Evolutionary conservation across 1,140 invertebrate genomes (phyloP).

Genomic region (Helicoverpa zea): DNA sequence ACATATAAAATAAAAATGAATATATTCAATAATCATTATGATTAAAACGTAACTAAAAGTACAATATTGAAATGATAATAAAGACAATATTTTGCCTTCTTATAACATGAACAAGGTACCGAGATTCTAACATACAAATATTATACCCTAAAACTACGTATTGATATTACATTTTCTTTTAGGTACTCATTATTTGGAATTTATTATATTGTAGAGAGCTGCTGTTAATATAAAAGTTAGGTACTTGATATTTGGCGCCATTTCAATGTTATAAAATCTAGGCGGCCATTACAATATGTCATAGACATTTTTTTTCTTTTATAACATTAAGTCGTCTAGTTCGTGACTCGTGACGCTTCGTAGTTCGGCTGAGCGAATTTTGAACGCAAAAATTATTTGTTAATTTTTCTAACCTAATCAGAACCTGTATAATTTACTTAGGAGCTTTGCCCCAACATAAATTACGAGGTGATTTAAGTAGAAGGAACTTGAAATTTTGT

Average conservation of each 20-base stretch:
- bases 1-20: conserved; percentile 86
- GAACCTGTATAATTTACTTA: conserved; percentile 87
- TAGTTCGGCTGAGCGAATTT: conserved; percentile 78
- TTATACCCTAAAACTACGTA: conserved; percentile 63
- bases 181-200: conserved; percentile 68
- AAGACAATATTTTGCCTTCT: conserved; percentile 67
- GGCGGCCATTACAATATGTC: conserved; percentile 46
- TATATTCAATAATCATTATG: conserved; percentile 85
- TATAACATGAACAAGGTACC: conserved; percentile 70
- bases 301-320: conserved; percentile 50
- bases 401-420: conserved; percentile 85
- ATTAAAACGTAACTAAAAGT: conserved; percentile 80
- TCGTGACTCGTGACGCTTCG: conserved; percentile 71
- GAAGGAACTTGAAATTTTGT: conserved; percentile 79
- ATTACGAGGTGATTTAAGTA: conserved; percentile 87
- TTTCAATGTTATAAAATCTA: conserved; percentile 35
- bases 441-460: conserved; percentile 81
- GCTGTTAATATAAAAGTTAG: conserved; percentile 50
- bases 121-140: conserved; percentile 80
- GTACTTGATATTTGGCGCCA: conserved; percentile 42
- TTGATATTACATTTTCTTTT: conserved; percentile 69
- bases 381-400: conserved; percentile 63
- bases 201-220: conserved; percentile 76
- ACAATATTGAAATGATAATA: conserved; percentile 74
- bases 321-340: conserved; percentile 52